These are phyloP conservation scores for Papilio glaucus DNA, from an alignment of 1,140 invertebrate species.

Conservation along the genomic window DNA sequence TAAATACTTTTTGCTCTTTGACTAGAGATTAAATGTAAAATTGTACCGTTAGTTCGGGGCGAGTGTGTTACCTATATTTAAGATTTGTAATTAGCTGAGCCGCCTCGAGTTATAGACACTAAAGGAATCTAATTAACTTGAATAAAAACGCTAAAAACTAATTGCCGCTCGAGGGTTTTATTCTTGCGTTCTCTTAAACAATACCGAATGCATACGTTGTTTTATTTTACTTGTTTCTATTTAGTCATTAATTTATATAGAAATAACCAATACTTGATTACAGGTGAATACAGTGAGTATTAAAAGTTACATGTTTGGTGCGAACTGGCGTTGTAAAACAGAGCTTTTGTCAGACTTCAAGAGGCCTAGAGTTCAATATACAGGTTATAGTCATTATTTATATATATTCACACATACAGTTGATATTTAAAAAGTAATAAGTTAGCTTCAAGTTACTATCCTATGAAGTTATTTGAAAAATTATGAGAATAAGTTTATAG, in stretches of 20 bases:
- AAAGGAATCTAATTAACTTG: slow-evolving; percentile 52
- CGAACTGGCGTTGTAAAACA: background rate
- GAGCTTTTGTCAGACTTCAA: no score
- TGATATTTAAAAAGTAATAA: no score
- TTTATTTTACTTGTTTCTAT: background rate
- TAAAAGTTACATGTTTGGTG: background rate
- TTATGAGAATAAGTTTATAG: no score
- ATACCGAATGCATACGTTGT: slow-evolving; percentile 22
- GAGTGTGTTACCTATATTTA: slow-evolving; percentile 28
- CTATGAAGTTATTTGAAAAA: no score
- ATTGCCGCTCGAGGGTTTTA: slow-evolving; percentile 45
- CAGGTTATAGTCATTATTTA: no score
- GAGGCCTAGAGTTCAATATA: no score
- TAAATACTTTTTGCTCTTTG: slow-evolving; percentile 1
- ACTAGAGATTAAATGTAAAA: no score
- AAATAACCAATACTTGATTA: background rate
- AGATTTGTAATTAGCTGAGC: slow-evolving; percentile 56
- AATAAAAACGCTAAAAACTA: slow-evolving; percentile 46
- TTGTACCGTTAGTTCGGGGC: slow-evolving; percentile 60
- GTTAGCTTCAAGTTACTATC: no score
- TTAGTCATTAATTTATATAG: slow-evolving; percentile 1
- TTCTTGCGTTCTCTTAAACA: slow-evolving; percentile 43
- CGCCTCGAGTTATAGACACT: slow-evolving; percentile 53
- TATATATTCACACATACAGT: background rate
- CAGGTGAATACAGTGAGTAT: background rate